phyloP scores from a whole-genome alignment of 1,140 invertebrate genomes.

The Ostrea edulis region DNA sequence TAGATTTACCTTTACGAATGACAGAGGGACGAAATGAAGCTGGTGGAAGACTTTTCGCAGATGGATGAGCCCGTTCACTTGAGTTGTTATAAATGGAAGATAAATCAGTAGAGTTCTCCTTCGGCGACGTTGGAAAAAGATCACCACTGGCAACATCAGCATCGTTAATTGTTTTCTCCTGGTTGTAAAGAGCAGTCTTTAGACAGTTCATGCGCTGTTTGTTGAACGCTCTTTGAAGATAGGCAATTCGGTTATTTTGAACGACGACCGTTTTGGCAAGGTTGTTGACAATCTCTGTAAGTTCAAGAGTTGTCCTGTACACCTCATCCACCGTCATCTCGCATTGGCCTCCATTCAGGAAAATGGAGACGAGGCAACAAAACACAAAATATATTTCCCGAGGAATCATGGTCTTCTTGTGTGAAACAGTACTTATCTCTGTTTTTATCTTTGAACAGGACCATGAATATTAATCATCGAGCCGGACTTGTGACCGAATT shows the following conservation, averaged over 20 bases:
- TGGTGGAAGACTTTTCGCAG: background rate
- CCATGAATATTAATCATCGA: no score
- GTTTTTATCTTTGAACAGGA: no score
- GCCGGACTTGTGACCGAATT: no score
- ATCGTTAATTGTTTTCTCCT: background rate
- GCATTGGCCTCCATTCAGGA: background rate
- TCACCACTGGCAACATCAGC: background rate
- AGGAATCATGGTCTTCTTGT: background rate
- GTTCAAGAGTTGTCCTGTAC: background rate
- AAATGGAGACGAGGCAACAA: background rate
- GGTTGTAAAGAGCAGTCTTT: background rate
- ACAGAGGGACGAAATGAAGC: background rate
- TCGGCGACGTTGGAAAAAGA: background rate
- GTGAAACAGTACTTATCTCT: no score
- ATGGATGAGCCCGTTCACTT: background rate
- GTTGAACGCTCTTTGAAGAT: background rate
- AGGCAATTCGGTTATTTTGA: slow-evolving; percentile 2
- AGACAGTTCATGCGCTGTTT: background rate
- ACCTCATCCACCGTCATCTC: background rate
- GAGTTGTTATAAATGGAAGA: background rate
- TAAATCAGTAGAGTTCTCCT: background rate
- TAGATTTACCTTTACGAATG: background rate
- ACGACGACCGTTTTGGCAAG: background rate
- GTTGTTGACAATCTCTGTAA: background rate
- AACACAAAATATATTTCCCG: background rate